Evolutionary conservation across 1,140 invertebrate species (phyloP), one percentile per base, ranked within the genome.

Genomic region (Orchesella cincta): DNA sequence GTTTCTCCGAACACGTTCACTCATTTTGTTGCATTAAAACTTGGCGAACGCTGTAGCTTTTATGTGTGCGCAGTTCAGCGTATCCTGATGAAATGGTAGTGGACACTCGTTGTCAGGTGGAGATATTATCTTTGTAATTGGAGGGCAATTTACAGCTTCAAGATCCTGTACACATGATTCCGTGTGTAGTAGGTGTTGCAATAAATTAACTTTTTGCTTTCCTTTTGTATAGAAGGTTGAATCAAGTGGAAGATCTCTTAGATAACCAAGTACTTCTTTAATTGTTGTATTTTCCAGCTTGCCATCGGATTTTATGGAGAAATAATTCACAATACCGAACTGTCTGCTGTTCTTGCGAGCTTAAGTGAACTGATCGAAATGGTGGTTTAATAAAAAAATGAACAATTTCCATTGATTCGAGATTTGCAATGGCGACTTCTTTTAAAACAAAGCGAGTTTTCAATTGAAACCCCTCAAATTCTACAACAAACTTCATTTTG

Each of bases 351-450:
- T 64, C 57, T 12, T 12, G 26, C 23, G 23, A 5, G 23, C 12
- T 64, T 14, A 64, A 29, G 8, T n/a, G 8, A 12, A 12, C 23
- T 5, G 23, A 64, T 23, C 23, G 57, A 26, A n/a, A 64, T 8
- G 57, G 57, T 8, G 57, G 57, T 64, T 64, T 64, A 26, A 64
- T 64, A 26, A 64, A 64, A 23, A 64, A 64, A 64, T 64, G 57
- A 12, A 26, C 28, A 64, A 64, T n/a, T 64, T 8, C 5, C n/a
- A 29, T 26, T 29, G 5, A 12, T 29, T 23, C 5, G 5, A 64
- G 8, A 64, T 12, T 26, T 64, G 23, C 14, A 23, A 23, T 64
- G 23, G 8, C 5, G 23, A 26, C 28, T 64, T 64, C 57, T 33
- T 71, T 71, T 8, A 71, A 71, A 5, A 71, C 33, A 71, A 71